Conservation (phyloP, 2,888 invertebrate genomes). For the Leptopterna dolabrata region DNA sequence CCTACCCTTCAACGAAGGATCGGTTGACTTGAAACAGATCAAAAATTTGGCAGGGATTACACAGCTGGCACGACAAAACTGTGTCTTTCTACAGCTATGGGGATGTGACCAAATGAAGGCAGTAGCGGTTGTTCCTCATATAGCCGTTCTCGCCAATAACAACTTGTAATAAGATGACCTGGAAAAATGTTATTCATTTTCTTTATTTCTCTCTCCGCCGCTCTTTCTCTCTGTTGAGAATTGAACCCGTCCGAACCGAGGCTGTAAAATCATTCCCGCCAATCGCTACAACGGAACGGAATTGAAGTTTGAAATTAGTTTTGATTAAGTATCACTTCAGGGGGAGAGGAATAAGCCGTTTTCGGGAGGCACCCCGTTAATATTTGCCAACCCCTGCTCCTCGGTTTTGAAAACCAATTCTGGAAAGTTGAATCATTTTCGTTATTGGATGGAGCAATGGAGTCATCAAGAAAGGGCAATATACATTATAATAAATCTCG, state of each 20-base stretch:
- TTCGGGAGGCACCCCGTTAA: not conserved
- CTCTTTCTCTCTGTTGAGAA: not conserved
- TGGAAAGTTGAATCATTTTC: slow-evolving; percentile 3
- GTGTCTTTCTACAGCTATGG: no score
- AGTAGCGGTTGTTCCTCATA: no score
- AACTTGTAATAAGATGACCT: not conserved
- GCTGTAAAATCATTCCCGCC: not conserved
- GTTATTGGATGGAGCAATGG: not conserved
- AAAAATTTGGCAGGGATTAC: no score
- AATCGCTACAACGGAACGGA: not conserved
- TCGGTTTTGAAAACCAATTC: slow-evolving; percentile 3
- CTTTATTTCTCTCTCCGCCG: no score
- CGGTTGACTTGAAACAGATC: no score
- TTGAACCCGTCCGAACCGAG: not conserved
- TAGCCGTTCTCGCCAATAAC: no score
- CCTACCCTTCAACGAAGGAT: no score
- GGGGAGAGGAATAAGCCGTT: slow-evolving; percentile 9
- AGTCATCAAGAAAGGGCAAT: not conserved
- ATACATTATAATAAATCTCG: slow-evolving; percentile 8
- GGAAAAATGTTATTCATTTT: not conserved
- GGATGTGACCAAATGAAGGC: no score
- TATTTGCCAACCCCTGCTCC: not conserved
- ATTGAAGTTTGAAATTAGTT: slow-evolving; percentile 29
- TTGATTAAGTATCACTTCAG: slow-evolving; percentile 14
- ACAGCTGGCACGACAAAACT: no score